Base-by-base conservation (phyloP, 2,888 invertebrate species). In the Erpobdella octoculata region DNA sequence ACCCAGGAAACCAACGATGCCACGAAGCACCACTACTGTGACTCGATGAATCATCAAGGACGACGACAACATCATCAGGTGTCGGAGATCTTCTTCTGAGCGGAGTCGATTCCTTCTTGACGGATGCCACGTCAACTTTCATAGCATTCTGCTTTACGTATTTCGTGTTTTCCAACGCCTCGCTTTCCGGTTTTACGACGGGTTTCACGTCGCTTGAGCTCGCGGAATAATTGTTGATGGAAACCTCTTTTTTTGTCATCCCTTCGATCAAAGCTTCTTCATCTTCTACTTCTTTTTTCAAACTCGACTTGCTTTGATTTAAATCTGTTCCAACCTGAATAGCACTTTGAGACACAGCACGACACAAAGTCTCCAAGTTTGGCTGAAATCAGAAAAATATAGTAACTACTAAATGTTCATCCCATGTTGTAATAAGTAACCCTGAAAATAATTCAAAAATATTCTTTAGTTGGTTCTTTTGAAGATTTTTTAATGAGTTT, bases 41-140 rank as follows among this genome's bases (percentile, higher is more conserved):
- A 58, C 46, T 21, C 21, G 67, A 67, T 12, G 46, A 46, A 46
- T 69, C 69, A 35, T 69, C 69, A 12, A 69, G 36, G 15, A 69
- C 69, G 5, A 69, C 12, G 18, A 69, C 69, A 12, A 69, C 69
- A 33, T 69, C 69, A 58, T 69, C 69, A 4, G 69, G 69, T 9
- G 69, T 69, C 35, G 69, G 69, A 12, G 69, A 69, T 35, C 69
- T 53, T 12, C 37, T 38, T 36, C 53, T 69, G 37, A 4, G 4
- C 21, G 28, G 33, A 8, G 46, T 53, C 33, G 38, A 15, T 62
- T 62, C 62, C 12, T 62, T 62, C 33, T 62, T 62, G 33, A 62
- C 18, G 33, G 62, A 5, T 1, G 62, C 12, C 35, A 35, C 33
- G 28, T 31, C 35, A 9, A 35, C 35, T 33, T 62, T 62, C 9